Evolutionary conservation across 2,797 vertebrate species (phyloP).

Genomic region (Tangara arthus): DNA sequence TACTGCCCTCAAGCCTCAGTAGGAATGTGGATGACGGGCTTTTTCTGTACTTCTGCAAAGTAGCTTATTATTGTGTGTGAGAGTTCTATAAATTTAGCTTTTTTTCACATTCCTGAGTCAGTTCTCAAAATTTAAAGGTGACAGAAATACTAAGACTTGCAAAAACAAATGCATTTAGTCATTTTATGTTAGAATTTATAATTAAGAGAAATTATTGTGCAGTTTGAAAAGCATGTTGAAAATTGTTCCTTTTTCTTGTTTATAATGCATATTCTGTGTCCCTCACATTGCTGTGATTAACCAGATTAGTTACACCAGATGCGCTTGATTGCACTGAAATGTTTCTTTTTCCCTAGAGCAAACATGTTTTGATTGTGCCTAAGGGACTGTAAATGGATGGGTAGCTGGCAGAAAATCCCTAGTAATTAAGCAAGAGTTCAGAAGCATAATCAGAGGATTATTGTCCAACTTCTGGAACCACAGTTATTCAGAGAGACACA

Average conservation of each 20-base stretch:
- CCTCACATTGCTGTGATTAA: constrained; percentile 74
- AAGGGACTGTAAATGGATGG: constrained; percentile 69
- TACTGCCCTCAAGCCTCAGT: constrained; percentile 60
- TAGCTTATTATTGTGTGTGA: constrained; percentile 31
- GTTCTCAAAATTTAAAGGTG: constrained; percentile 31
- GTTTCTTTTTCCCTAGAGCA: constrained; percentile 73
- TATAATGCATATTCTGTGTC: constrained; percentile 63
- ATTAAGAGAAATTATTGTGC: constrained; percentile 38
- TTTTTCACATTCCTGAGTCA: constrained; percentile 46
- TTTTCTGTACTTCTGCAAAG: constrained; percentile 21
- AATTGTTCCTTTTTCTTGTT: constrained; percentile 65
- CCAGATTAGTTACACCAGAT: constrained; percentile 73
- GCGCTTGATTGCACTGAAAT: constrained; percentile 75
- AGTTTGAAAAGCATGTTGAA: constrained; percentile 75
- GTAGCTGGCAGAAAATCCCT: constrained; percentile 60
- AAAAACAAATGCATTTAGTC: constrained; percentile 21
- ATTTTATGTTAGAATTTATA: constrained; percentile 40
- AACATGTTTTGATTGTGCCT: constrained; percentile 73
- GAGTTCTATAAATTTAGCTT: constrained; percentile 43
- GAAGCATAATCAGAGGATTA: constrained; percentile 54
- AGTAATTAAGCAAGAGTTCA: constrained; percentile 61
- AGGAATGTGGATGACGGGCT: constrained; percentile 43
- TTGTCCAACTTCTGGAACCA: constrained; percentile 56
- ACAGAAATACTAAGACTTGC: constrained; percentile 34
- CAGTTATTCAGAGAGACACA: constrained; percentile 41